Percentiles rank a stretch among this genome's conserved stretches.
Conservation (phyloP, 2,888 invertebrate genomes). For the Unio delphinus region DNA sequence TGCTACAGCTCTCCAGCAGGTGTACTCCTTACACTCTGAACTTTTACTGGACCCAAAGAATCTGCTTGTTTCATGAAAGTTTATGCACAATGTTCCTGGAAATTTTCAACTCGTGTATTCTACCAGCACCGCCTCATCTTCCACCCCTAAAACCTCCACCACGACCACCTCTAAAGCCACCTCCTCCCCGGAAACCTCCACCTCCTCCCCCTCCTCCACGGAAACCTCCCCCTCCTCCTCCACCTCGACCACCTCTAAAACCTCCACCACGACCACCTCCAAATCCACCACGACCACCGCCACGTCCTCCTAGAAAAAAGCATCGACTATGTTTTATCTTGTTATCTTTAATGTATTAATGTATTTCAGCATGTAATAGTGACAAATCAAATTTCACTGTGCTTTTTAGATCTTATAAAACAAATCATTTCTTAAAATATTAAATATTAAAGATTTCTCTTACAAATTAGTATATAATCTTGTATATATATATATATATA, state of each 20-base stretch:
- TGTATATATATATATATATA: no score
- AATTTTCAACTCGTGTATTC: no score
- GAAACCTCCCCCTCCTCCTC: constrained; percentile 61
- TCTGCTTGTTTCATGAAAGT: no score
- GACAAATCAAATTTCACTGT: background rate
- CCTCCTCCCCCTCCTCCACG: constrained; percentile 55
- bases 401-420: background rate
- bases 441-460: background rate
- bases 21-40: no score
- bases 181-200: constrained; percentile 50
- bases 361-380: background rate
- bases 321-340: background rate
- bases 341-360: background rate
- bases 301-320: constrained; percentile 27
- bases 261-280: constrained; percentile 40
- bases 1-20: no score
- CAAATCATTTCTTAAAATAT: background rate
- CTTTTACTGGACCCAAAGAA: no score
- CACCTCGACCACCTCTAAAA: constrained; percentile 31
- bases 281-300: constrained; percentile 47
- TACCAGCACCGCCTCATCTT: constrained; percentile 42
- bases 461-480: no score
- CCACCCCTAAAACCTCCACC: constrained; percentile 59
- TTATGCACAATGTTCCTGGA: no score
- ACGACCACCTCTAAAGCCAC: constrained; percentile 33